Percentiles rank a stretch among this genome's conserved stretches.
Conservation (phyloP, 1,140 invertebrate species). For the Heterodera schachtii region DNA sequence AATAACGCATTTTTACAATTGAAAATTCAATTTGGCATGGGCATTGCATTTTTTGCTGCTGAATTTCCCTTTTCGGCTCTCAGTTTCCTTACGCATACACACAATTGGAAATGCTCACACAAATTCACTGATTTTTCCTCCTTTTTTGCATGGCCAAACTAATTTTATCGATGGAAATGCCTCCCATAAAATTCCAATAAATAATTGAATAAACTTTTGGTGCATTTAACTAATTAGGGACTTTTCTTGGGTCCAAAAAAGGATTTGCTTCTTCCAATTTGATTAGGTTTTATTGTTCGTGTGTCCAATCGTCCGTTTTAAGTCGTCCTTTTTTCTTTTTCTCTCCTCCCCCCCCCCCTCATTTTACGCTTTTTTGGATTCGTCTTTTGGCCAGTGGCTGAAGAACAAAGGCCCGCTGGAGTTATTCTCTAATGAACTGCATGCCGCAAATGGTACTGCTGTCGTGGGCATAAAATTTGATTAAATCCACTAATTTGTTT, state of each 20-base stretch:
- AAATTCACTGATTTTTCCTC: background rate
- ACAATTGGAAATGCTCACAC: background rate
- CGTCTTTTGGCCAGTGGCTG: background rate
- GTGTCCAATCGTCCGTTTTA: too few relatives aligned
- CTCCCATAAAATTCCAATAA: too few relatives aligned
- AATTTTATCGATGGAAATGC: background rate
- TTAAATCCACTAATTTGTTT: too few relatives aligned
- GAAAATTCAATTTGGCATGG: background rate
- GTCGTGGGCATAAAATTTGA: too few relatives aligned
- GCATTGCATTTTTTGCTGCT: background rate
- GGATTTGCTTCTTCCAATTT: background rate
- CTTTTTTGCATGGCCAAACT: background rate
- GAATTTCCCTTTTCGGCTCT: background rate
- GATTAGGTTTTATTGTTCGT: too few relatives aligned
- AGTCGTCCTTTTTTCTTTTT: too few relatives aligned
- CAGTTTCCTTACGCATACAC: background rate
- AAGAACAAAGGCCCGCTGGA: background rate
- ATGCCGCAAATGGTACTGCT: background rate
- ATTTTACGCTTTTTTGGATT: background rate
- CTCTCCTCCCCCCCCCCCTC: too few relatives aligned
- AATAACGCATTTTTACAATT: background rate
- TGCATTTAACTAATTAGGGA: background rate
- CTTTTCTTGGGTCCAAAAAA: background rate
- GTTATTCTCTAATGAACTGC: background rate
- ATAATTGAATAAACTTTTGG: background rate